Evolutionary conservation across 2,797 vertebrate genomes (phyloP), one percentile per base, ranked within the genome.

Genomic region (Pampus argenteus): DNA sequence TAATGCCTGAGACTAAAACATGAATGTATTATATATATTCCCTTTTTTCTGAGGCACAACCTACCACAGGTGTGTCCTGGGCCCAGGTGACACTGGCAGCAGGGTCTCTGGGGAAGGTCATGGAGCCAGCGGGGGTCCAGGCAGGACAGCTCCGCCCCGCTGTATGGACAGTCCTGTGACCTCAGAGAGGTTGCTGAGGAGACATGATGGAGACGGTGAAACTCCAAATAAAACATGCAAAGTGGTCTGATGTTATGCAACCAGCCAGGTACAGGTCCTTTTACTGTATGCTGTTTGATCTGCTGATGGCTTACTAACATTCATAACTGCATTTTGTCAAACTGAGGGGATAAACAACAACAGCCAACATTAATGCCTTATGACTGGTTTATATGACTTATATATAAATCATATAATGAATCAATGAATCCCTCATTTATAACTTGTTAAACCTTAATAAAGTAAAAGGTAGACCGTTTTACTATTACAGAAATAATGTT

Each of bases 121-220:
- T 89, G 91, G 11, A 95, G 92, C 70, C 68, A 93, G 47, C 94
- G 91, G 51, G 93, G 94, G 79, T 99, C 96, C 72, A 99, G 93
- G 76, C 95, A 97, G 0, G 96, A 96, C 73, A 99, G 88, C 81
- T 99, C 98, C 1, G 96, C 97, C n/a, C 96, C 96, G 0, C 87
- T 90, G 89, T 94, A 97, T 14, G 95, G 95, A 84, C 94, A 89
- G 67, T 97, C 97, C 67, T 96, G 96, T 49, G 95, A 93, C 84
- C 96, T 92, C 83, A 95, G 86, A 51, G 96, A 96, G 86, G 95
- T 95, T 91, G 91, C 54, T 70, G 83, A 59, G 66, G 49, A 45
- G 52, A 64, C 47, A 72, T 1, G n/a, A 2, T 2, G 31, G 29
- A 66, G 38, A 36, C 10, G 34, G 11, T 36, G 11, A 40, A 40